These are phyloP conservation scores for Mustelus asterias DNA, from an alignment of 2,113 vertebrate species.

Conservation along the genomic window DNA sequence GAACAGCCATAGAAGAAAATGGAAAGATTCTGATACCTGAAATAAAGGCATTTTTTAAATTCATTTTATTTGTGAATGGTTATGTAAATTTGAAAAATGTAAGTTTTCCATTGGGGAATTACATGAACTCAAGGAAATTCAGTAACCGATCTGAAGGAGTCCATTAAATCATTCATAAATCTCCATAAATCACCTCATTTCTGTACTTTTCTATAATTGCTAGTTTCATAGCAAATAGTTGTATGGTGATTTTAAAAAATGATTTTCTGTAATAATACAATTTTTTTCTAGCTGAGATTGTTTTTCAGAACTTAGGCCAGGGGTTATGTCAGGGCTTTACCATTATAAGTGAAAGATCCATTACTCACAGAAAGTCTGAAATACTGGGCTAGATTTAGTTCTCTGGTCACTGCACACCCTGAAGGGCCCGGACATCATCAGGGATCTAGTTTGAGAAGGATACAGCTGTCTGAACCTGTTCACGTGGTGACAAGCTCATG, in stretches of 20 bases:
- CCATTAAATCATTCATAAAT: not conserved
- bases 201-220: not conserved
- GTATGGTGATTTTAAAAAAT: not conserved
- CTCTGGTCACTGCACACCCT: not conserved
- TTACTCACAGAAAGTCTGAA: not conserved
- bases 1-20: not conserved
- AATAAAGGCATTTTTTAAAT: not conserved
- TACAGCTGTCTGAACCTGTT: not conserved
- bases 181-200: not conserved
- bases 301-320: not conserved
- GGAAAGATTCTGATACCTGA: not conserved
- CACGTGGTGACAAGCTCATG: not conserved
- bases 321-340: not conserved
- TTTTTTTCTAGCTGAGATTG: not conserved
- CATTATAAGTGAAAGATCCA: not conserved
- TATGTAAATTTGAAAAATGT: not conserved
- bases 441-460: not conserved
- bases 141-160: not conserved
- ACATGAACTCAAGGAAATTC: too few relatives aligned
- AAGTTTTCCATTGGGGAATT: not conserved
- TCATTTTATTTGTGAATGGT: not conserved
- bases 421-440: too few relatives aligned
- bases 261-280: too few relatives aligned
- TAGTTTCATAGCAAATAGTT: not conserved
- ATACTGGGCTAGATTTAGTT: not conserved